phyloP scores from a whole-genome alignment of 1,140 invertebrate species.

The Laodelphax striatellus region DNA sequence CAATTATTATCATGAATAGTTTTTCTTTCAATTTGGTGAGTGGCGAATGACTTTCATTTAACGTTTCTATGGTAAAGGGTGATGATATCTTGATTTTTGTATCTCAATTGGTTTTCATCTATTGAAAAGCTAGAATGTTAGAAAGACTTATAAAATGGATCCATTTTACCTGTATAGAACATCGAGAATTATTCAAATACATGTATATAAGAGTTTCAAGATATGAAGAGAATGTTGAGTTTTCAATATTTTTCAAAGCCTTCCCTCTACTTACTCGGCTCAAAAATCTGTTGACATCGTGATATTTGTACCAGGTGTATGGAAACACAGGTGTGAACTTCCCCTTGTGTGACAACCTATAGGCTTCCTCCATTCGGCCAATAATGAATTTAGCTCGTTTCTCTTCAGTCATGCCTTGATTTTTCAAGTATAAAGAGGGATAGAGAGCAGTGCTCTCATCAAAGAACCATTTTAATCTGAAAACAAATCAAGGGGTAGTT shows the following conservation, averaged over 20 bases:
- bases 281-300: slow-evolving; percentile 37
- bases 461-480: slow-evolving; percentile 58
- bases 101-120: too few relatives aligned
- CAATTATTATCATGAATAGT: too few relatives aligned
- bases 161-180: too few relatives aligned
- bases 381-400: slow-evolving; percentile 42
- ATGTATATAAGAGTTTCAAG: too few relatives aligned
- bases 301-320: slow-evolving; percentile 60
- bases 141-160: too few relatives aligned
- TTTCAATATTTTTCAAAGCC: background rate
- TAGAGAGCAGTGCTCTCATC: slow-evolving; percentile 40
- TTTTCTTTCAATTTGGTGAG: too few relatives aligned
- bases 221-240: too few relatives aligned
- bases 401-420: slow-evolving; percentile 29
- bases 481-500: slow-evolving; percentile 20
- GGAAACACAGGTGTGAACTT: slow-evolving; percentile 36
- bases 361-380: slow-evolving; percentile 48
- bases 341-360: slow-evolving; percentile 33
- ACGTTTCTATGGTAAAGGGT: too few relatives aligned
- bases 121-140: too few relatives aligned
- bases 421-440: slow-evolving; percentile 54
- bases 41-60: too few relatives aligned
- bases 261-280: slow-evolving; percentile 15
- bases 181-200: too few relatives aligned
- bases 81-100: too few relatives aligned